Evolutionary conservation across 2,113 vertebrate species (phyloP).

Genomic region (Ranitomeya variabilis): DNA sequence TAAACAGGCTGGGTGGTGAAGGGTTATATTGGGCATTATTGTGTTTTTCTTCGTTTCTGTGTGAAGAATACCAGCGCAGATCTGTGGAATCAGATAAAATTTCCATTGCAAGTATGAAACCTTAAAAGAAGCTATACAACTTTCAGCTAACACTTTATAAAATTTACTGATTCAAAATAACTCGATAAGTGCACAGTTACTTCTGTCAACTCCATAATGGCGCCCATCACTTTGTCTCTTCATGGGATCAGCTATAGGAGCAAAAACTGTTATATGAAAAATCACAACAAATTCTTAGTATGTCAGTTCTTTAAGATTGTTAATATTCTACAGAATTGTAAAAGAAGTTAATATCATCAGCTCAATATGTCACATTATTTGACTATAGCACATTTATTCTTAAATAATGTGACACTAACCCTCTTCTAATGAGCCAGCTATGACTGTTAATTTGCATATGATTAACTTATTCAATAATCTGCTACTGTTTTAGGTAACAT

Average conservation of each 20-base stretch:
- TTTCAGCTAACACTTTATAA: not conserved
- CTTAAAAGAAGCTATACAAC: not conserved
- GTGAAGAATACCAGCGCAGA: not conserved
- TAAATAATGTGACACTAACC: slow-evolving; percentile 41
- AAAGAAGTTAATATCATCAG: slow-evolving; percentile 21
- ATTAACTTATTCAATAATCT: slow-evolving; percentile 48
- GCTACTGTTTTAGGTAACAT: slow-evolving; percentile 41
- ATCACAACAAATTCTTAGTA: not conserved
- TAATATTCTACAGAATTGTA: slow-evolving; percentile 24
- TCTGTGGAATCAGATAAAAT: too few relatives aligned
- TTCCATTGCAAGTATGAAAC: not conserved
- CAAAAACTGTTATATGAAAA: not conserved
- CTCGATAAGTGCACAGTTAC: not conserved
- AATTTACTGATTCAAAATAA: not conserved
- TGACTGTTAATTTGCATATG: slow-evolving; percentile 47
- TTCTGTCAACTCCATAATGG: not conserved
- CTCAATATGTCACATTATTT: slow-evolving; percentile 44
- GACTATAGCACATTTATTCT: slow-evolving; percentile 42
- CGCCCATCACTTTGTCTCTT: not conserved
- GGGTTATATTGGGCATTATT: too few relatives aligned
- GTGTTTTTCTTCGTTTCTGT: not conserved
- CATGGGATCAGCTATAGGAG: too few relatives aligned
- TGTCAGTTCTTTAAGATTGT: not conserved
- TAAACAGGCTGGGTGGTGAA: too few relatives aligned
- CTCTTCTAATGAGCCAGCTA: slow-evolving; percentile 36